Conservation (phyloP, 2,797 vertebrate genomes). For the Rallus crepitans region DNA sequence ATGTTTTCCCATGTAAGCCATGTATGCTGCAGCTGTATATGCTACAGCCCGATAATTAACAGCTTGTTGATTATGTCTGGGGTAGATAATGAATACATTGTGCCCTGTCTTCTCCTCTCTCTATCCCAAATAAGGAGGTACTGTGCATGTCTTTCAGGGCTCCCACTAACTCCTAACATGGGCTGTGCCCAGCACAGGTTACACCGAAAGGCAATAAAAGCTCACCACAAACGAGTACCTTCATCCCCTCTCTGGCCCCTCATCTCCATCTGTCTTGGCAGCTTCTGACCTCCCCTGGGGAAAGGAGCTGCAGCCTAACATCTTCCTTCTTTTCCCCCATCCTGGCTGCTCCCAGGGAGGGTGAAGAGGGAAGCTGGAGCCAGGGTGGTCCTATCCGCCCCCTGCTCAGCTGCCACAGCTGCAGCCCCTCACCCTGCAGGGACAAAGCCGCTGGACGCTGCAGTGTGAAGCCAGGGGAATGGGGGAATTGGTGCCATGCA, state of each 20-base stretch:
- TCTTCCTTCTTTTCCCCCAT: not conserved
- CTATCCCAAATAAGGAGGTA: not conserved
- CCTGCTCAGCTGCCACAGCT: accelerated
- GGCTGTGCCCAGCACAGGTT: not conserved
- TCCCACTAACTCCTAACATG: not conserved
- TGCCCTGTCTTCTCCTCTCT: not conserved
- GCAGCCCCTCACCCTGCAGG: not conserved
- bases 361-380: not conserved
- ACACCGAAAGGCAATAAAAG: not conserved
- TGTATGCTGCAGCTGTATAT: not conserved
- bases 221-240: accelerated
- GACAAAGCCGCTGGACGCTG: not conserved
- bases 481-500: not conserved
- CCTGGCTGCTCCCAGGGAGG: not conserved
- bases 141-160: not conserved
- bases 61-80: not conserved
- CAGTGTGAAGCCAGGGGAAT: not conserved
- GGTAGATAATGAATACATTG: not conserved
- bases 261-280: not conserved
- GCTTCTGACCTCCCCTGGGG: not conserved
- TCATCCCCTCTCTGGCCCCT: not conserved
- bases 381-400: not conserved
- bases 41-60: not conserved
- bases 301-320: not conserved
- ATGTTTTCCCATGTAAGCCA: not conserved